Evolutionary conservation across 2,888 invertebrate genomes (phyloP).

Genomic region (Minunthozetes semirufus): DNA sequence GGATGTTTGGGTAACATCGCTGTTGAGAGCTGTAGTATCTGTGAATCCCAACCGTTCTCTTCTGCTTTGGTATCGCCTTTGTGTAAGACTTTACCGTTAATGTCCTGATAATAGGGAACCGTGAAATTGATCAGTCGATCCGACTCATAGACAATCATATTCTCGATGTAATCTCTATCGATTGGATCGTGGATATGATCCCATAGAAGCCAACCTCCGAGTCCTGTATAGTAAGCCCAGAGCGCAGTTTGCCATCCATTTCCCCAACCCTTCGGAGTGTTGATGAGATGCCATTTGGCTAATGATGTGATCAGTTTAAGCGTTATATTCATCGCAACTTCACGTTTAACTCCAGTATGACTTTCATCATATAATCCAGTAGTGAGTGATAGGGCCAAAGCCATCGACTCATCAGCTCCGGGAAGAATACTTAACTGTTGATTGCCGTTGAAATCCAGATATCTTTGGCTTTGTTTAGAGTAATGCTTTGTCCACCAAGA

Average conservation of each 20-base stretch:
- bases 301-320: conserved; percentile 16
- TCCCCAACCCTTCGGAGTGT: not conserved
- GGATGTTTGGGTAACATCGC: conserved; percentile 6
- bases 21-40: not conserved
- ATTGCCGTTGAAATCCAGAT: not conserved
- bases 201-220: conserved; percentile 18
- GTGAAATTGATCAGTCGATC: not conserved
- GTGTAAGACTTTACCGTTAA: not conserved
- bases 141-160: not conserved
- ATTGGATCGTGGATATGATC: not conserved
- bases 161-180: conserved; percentile 15
- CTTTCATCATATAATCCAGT: conserved; percentile 6
- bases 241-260: not conserved
- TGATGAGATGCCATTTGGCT: not conserved
- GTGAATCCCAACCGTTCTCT: conserved; percentile 4
- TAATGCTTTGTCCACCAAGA: not conserved
- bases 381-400: not conserved
- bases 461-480: not conserved
- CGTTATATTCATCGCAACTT: not conserved
- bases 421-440: not conserved
- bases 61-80: conserved; percentile 5
- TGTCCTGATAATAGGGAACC: conserved; percentile 23
- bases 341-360: not conserved
- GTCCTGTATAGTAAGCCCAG: not conserved
- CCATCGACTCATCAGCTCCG: not conserved